Percentiles rank a stretch among this genome's conserved stretches.
Conservation (phyloP, 1,140 invertebrate genomes). For the Diploscapter pachys region DNA sequence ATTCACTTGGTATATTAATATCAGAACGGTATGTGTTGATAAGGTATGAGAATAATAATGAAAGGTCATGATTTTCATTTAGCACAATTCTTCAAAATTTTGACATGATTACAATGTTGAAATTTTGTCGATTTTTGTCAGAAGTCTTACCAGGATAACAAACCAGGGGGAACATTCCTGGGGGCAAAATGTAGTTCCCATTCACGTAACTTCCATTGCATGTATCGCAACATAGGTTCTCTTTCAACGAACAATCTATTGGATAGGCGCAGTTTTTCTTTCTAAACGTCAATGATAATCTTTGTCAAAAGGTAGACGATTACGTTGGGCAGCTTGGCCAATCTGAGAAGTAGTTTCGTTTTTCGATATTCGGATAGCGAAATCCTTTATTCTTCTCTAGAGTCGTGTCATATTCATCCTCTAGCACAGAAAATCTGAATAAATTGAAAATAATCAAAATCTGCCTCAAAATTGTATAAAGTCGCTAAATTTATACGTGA, state of each 20-base stretch:
- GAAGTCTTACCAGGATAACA: slow-evolving; percentile 32
- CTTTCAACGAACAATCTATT: not conserved
- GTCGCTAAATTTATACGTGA: not conserved
- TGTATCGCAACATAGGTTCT: not conserved
- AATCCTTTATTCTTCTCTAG: slow-evolving; percentile 22
- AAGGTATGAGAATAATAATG: no score
- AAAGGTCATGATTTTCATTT: no score
- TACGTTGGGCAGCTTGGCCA: slow-evolving; percentile 9
- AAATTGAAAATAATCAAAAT: no score
- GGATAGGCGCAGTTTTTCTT: not conserved
- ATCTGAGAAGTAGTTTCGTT: slow-evolving; percentile 25
- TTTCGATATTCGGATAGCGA: slow-evolving; percentile 14
- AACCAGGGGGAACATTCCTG: slow-evolving; percentile 41
- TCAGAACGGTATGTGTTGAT: no score
- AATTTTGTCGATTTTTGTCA: no score
- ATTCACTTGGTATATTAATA: not conserved
- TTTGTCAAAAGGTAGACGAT: no score
- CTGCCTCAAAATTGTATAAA: no score
- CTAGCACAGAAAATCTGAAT: slow-evolving; percentile 2
- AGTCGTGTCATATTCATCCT: slow-evolving; percentile 27
- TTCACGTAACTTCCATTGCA: slow-evolving; percentile 17
- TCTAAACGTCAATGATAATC: not conserved
- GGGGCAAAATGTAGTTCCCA: slow-evolving; percentile 41
- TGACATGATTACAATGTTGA: no score
- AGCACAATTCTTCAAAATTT: no score